Percentiles rank a stretch among this genome's conserved stretches.
Conservation (phyloP, 1,140 invertebrate species). For the Drosophila pandora region DNA sequence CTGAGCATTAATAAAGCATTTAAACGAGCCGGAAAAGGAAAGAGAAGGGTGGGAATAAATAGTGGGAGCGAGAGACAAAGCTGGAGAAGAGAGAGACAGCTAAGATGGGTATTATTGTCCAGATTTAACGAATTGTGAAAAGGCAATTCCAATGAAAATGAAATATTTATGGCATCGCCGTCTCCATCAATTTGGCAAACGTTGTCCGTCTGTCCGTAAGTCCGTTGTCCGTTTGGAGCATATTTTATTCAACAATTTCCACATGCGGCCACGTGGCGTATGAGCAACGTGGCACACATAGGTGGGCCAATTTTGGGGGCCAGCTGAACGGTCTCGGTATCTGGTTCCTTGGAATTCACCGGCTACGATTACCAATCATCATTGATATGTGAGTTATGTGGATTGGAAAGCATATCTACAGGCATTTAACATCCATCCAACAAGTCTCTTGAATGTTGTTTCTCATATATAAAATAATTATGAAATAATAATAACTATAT, state of each 20-base stretch:
- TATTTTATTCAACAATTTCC: slow-evolving; percentile 32
- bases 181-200: slow-evolving; percentile 9
- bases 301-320: background rate
- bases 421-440: too few relatives aligned
- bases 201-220: background rate
- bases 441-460: background rate
- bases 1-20: slow-evolving; percentile 33
- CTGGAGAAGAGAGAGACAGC: background rate
- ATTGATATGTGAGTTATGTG: slow-evolving; percentile 27
- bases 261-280: slow-evolving; percentile 36
- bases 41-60: background rate
- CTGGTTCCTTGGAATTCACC: slow-evolving; percentile 7
- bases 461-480: too few relatives aligned
- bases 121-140: slow-evolving; percentile 49
- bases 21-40: slow-evolving; percentile 12
- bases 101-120: slow-evolving; percentile 31
- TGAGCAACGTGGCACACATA: slow-evolving; percentile 17
- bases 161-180: slow-evolving; percentile 39
- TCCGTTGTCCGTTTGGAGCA: slow-evolving; percentile 4
- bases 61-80: background rate
- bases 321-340: background rate
- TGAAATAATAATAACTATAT: too few relatives aligned
- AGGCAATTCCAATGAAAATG: slow-evolving; percentile 46
- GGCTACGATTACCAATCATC: slow-evolving; percentile 37
- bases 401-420: background rate